Evolutionary conservation across 2,113 vertebrate genomes (phyloP).

Genomic region (Burhinus oedicnemus): DNA sequence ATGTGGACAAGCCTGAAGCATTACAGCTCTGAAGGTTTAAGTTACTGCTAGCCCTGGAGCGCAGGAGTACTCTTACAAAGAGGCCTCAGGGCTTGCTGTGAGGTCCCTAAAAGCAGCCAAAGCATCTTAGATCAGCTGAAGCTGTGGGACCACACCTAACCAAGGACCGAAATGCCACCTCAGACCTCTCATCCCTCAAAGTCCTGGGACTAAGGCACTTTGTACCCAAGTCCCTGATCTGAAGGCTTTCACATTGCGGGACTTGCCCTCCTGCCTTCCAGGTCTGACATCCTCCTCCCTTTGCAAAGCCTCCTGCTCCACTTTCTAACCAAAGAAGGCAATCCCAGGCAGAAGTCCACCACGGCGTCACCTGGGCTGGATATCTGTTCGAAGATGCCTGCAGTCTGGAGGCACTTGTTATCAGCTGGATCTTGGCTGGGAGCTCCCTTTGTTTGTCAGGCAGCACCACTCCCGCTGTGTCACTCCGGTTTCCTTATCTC

Average conservation of each 20-base stretch:
- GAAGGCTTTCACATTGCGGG: accelerated
- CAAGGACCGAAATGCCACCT: background rate
- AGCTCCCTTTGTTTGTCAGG: background rate
- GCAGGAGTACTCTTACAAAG: background rate
- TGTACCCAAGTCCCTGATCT: background rate
- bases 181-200: background rate
- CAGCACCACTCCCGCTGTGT: constrained; percentile 1
- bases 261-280: background rate
- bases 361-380: accelerated
- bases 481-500: background rate
- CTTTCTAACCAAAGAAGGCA: background rate
- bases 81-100: background rate
- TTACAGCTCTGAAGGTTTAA: background rate
- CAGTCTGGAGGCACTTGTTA: background rate
- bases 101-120: background rate
- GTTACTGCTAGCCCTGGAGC: background rate
- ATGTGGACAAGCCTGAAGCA: background rate
- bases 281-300: background rate
- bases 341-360: background rate
- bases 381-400: background rate
- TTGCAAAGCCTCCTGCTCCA: background rate
- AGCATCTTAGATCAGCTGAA: background rate
- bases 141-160: background rate
- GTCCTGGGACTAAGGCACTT: background rate
- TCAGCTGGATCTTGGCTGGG: background rate